A percentile compares a stretch with the other conserved stretches of the same genome.
Evolutionary conservation across 2,797 vertebrate genomes (phyloP).

Genomic region (Ibycter americanus): DNA sequence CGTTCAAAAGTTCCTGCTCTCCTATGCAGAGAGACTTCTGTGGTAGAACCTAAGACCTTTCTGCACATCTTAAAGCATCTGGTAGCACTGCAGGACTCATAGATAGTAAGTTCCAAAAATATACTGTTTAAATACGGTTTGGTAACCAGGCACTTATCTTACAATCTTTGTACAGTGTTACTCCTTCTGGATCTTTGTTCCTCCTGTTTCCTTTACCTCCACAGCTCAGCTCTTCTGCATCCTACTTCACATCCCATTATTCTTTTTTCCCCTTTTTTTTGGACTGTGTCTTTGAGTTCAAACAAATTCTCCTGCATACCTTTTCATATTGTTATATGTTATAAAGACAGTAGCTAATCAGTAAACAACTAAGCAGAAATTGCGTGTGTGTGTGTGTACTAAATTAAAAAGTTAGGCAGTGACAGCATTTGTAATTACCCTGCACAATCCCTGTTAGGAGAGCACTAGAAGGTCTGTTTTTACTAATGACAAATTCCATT

Average conservation of each 20-base stretch:
- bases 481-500: not conserved
- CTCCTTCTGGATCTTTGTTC: not conserved
- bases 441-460: not conserved
- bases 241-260: accelerated
- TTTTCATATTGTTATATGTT: not conserved
- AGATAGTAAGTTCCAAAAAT: not conserved
- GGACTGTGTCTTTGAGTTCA: not conserved
- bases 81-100: not conserved
- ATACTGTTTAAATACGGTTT: not conserved
- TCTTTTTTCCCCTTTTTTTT: not conserved
- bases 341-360: not conserved
- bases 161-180: not conserved
- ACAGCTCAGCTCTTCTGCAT: not conserved
- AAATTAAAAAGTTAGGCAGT: not conserved
- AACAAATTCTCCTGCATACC: not conserved
- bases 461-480: not conserved
- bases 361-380: not conserved
- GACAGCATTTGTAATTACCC: not conserved
- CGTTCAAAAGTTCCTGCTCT: not conserved
- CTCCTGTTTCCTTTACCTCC: not conserved
- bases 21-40: not conserved
- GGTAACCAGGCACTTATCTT: not conserved
- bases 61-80: not conserved
- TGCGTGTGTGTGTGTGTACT: not conserved
- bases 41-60: not conserved